These are phyloP conservation scores for Myathropa florea DNA, from an alignment of 2,888 invertebrate species.

Conservation along the genomic window DNA sequence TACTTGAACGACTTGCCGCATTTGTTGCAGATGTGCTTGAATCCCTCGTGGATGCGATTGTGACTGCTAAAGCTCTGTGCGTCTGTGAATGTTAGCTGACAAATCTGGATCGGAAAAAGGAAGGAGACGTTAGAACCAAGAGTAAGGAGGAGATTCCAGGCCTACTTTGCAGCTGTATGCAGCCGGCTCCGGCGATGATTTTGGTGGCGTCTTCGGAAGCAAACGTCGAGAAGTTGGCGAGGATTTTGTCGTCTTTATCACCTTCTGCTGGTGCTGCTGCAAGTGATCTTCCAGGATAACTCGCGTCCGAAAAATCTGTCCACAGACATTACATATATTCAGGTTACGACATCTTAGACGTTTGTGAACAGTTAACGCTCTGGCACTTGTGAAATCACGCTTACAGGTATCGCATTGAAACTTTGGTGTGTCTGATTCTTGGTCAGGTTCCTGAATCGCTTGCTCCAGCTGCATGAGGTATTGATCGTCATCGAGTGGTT, in stretches of 20 bases:
- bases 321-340: slow-evolving; percentile 20
- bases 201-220: not conserved
- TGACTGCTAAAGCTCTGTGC: not conserved
- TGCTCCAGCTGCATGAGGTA: not conserved
- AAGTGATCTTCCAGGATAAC: not conserved
- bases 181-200: not conserved
- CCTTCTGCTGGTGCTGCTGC: not conserved
- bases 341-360: slow-evolving; percentile 12
- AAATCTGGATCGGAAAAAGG: not conserved
- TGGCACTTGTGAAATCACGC: not conserved
- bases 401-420: not conserved
- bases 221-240: not conserved
- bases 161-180: not conserved
- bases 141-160: not conserved
- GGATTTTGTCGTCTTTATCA: not conserved
- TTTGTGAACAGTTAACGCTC: not conserved
- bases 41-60: not conserved
- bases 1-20: slow-evolving; percentile 1
- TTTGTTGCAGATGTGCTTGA: not conserved
- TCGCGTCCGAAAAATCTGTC: not conserved
- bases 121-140: not conserved
- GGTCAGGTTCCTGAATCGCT: not conserved
- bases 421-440: not conserved
- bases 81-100: slow-evolving; percentile 6
- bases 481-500: not conserved